These are phyloP conservation scores for Petromus typicus DNA, from an alignment of 2,113 vertebrate species.

Conservation along the genomic window DNA sequence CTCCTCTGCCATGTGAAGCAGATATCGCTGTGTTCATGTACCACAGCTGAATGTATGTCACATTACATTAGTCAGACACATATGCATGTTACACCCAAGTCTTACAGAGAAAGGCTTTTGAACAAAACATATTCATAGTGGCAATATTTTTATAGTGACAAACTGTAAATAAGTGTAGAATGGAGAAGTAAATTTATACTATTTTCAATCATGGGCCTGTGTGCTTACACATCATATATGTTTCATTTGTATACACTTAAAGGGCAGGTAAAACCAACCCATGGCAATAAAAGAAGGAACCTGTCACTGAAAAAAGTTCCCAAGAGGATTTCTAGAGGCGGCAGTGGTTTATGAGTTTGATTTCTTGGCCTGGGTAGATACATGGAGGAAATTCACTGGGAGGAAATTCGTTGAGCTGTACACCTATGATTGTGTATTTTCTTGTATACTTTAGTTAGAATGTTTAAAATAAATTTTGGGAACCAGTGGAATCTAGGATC, in stretches of 20 bases:
- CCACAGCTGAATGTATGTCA: not conserved
- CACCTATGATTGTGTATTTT: not conserved
- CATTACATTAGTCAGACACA: not conserved
- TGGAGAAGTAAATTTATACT: not conserved
- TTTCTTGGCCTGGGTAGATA: not conserved
- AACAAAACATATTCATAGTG: not conserved
- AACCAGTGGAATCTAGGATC: not conserved
- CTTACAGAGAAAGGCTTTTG: not conserved
- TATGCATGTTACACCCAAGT: not conserved
- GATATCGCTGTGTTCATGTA: not conserved
- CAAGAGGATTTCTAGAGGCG: not conserved
- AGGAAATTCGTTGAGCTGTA: not conserved
- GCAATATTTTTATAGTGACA: not conserved
- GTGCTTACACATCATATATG: not conserved
- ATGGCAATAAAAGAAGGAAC: not conserved
- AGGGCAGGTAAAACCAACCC: not conserved
- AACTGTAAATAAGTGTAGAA: not conserved
- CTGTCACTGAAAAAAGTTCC: not conserved
- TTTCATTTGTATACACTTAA: not conserved
- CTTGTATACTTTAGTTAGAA: not conserved
- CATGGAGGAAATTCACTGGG: not conserved
- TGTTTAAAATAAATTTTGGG: conserved; percentile 6
- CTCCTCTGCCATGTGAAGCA: not conserved
- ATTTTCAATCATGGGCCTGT: not conserved
- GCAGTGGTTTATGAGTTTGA: not conserved